A percentile compares a stretch with the other conserved stretches of the same genome.
Conservation (phyloP, 2,113 vertebrate species). For the Columba livia region DNA sequence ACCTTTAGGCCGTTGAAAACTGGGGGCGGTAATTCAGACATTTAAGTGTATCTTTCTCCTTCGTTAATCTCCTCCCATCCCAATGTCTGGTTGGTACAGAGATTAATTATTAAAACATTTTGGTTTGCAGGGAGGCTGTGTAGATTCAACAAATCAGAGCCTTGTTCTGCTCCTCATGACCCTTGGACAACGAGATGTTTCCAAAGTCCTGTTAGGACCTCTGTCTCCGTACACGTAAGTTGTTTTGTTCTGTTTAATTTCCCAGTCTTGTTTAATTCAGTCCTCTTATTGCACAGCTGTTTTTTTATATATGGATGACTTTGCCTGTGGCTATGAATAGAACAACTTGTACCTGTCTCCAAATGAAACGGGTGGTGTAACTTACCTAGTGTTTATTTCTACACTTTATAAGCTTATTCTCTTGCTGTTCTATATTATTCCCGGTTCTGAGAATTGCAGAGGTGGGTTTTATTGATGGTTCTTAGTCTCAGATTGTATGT, state of each 20-base stretch:
- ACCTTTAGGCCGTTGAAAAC: conserved; percentile 2
- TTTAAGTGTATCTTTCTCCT: neutral
- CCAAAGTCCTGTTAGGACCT: conserved; percentile 92
- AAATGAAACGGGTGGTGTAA: neutral
- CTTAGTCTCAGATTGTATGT: neutral
- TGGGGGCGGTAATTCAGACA: neutral
- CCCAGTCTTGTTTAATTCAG: neutral
- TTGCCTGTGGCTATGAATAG: neutral
- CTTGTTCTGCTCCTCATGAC: conserved; percentile 93
- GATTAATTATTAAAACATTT: conserved; percentile 72
- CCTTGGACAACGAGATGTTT: conserved; percentile 96
- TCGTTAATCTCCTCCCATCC: neutral
- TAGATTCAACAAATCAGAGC: conserved; percentile 96
- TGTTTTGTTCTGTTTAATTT: conserved; percentile 3
- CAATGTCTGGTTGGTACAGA: conserved; percentile 49
- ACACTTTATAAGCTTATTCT: neutral
- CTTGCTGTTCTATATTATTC: neutral
- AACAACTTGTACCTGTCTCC: neutral
- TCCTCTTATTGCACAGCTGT: neutral
- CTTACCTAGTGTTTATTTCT: conserved; percentile 20
- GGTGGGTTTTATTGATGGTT: neutral
- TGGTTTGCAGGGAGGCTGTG: conserved; percentile 90
- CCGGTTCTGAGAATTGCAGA: neutral
- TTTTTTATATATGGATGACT: neutral
- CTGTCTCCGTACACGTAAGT: conserved; percentile 97